These are phyloP conservation scores for Syndactyla subalaris DNA, from an alignment of 2,797 vertebrate genomes.

Conservation along the genomic window DNA sequence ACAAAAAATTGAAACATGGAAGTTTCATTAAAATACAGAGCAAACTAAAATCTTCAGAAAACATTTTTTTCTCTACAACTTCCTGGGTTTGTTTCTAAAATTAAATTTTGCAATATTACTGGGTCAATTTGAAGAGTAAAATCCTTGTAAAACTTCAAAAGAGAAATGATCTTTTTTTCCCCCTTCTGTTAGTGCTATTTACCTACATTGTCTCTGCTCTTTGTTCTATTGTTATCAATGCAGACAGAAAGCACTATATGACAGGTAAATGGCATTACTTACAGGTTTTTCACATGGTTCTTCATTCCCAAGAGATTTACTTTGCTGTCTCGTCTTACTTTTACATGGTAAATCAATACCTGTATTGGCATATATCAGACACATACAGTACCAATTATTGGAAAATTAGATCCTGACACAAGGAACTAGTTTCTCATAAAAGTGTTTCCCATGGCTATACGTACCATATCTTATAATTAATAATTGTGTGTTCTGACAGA, in stretches of 20 bases:
- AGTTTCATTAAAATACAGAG: not conserved
- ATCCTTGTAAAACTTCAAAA: not conserved
- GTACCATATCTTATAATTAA: not conserved
- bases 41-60: not conserved
- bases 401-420: not conserved
- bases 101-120: not conserved
- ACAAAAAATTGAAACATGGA: not conserved
- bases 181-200: not conserved
- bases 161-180: not conserved
- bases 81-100: not conserved
- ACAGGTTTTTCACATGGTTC: not conserved
- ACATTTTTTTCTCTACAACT: not conserved
- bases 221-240: not conserved
- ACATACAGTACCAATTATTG: not conserved
- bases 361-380: not conserved
- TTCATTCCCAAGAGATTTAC: not conserved
- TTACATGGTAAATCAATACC: not conserved
- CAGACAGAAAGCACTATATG: not conserved
- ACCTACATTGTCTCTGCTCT: not conserved
- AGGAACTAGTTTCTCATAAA: not conserved
- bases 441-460: not conserved
- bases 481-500: not conserved
- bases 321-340: not conserved
- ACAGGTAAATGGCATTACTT: not conserved
- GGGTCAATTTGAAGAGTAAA: not conserved